Conservation (phyloP, 1,140 invertebrate species). For the Aphidius gifuensis region DNA sequence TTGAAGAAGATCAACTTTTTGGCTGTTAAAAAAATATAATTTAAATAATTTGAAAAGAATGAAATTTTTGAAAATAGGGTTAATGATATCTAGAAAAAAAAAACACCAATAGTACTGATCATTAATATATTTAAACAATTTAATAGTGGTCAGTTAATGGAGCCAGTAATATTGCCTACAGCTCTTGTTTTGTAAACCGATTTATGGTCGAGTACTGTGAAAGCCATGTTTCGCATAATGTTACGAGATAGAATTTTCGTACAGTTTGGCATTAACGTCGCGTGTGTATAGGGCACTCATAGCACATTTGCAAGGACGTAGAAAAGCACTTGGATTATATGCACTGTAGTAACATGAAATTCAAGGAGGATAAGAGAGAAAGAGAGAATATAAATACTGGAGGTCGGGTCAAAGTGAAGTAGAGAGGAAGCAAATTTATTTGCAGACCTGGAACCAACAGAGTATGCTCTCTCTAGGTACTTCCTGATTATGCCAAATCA, state of each 20-base stretch:
- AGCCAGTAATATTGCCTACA: neutral
- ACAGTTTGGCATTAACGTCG: conserved; percentile 10
- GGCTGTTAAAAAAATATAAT: no score
- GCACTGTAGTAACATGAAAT: no score
- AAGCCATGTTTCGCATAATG: conserved; percentile 23
- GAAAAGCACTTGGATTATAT: conserved; percentile 19
- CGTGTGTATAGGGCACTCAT: conserved; percentile 15
- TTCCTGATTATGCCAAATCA: no score
- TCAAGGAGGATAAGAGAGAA: no score
- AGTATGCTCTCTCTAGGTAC: no score
- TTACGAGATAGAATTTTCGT: conserved; percentile 18
- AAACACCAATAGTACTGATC: neutral
- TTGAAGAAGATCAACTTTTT: no score
- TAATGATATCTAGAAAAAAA: no score
- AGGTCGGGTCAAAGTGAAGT: neutral
- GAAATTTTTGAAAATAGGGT: no score
- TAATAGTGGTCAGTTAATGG: conserved; percentile 6
- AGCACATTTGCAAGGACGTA: conserved; percentile 24
- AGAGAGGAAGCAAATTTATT: neutral
- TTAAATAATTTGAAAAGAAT: no score
- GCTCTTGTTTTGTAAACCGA: neutral
- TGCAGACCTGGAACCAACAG: no score
- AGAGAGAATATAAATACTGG: no score
- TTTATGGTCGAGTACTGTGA: conserved; percentile 9
- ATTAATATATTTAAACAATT: neutral